These are phyloP conservation scores for Mormyrus proboscirostris DNA, from an alignment of 2,797 vertebrate genomes.

Conservation along the genomic window DNA sequence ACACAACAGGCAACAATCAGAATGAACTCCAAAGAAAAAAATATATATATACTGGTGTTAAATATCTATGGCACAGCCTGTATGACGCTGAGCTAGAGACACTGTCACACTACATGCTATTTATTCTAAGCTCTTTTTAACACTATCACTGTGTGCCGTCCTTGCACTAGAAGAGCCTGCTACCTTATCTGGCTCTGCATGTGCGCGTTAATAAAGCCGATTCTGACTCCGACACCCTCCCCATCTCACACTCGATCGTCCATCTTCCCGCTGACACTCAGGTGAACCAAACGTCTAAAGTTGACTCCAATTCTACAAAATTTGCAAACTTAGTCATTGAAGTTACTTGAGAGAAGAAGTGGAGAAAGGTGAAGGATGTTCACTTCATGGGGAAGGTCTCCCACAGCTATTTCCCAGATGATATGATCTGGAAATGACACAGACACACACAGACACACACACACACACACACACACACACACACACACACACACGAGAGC, in stretches of 20 bases:
- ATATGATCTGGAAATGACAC: not conserved
- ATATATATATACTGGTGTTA: not conserved
- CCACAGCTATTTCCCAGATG: not conserved
- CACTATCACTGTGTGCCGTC: not conserved
- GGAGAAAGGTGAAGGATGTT: not conserved
- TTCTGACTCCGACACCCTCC: not conserved
- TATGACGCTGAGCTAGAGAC: not conserved
- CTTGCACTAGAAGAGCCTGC: not conserved
- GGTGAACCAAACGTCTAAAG: not conserved
- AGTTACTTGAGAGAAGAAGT: not conserved
- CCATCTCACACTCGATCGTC: not conserved
- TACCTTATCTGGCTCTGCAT: not conserved
- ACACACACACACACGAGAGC: conserved; percentile 37
- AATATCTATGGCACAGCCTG: not conserved
- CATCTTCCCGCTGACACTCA: not conserved
- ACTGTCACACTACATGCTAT: not conserved
- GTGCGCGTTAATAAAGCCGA: not conserved
- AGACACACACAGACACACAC: conserved; percentile 24
- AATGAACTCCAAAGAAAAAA: not conserved
- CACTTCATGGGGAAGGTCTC: not conserved
- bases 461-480: conserved; percentile 18
- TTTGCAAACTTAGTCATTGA: not conserved
- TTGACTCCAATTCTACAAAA: not conserved
- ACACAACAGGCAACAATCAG: not conserved
- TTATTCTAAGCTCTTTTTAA: not conserved